Conservation (phyloP, 2,797 vertebrate species). For the Rallus crepitans region DNA sequence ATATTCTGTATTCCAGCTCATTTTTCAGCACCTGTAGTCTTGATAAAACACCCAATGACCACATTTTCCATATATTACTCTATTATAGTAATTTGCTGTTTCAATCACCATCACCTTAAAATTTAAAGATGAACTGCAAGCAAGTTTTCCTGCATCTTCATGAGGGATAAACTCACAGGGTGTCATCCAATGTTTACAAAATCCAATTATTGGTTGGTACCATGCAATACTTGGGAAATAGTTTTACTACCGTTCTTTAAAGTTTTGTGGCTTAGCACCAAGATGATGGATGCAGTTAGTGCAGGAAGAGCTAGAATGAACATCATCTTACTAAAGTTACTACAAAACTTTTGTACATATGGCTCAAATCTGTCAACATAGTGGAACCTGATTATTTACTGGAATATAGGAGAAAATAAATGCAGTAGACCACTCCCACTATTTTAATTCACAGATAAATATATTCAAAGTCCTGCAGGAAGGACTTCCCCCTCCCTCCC, state of each 20-base stretch:
- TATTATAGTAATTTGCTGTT: no score
- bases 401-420: neutral
- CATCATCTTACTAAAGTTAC: neutral
- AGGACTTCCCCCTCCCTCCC: neutral
- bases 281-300: fast-evolving
- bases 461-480: neutral
- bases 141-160: neutral
- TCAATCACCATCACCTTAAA: neutral
- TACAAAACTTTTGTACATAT: fast-evolving
- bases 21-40: neutral
- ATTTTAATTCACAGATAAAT: neutral
- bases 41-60: neutral
- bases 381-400: neutral
- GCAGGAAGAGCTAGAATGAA: neutral
- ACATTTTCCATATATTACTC: neutral
- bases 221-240: neutral
- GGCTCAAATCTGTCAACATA: neutral
- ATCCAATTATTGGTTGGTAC: neutral
- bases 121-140: neutral
- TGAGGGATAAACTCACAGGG: fast-evolving
- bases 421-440: neutral
- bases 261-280: neutral
- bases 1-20: neutral
- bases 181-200: neutral
- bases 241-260: neutral